Evolutionary conservation across 2,113 vertebrate genomes (phyloP).

Genomic region (Ophiodon elongatus): DNA sequence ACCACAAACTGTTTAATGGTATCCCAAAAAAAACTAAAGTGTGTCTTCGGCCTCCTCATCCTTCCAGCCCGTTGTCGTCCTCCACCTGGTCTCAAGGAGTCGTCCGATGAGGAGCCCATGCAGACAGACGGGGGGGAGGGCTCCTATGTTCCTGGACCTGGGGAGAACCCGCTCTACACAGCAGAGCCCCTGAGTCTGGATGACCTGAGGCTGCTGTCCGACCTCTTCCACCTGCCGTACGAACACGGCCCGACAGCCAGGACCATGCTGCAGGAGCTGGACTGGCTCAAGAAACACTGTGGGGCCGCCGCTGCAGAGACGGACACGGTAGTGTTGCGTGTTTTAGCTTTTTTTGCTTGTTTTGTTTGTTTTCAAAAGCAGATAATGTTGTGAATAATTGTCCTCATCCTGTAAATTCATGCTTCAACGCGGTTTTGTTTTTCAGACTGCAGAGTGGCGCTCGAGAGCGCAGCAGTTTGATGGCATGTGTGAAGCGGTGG

Average conservation of each 20-base stretch:
- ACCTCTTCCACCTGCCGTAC: slow-evolving; percentile 97
- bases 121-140: slow-evolving; percentile 91
- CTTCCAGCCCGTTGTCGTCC: slow-evolving; percentile 33
- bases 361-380: accelerated
- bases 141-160: slow-evolving; percentile 87
- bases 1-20: background rate
- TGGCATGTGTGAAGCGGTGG: slow-evolving; percentile 92
- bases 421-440: background rate
- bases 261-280: slow-evolving; percentile 93
- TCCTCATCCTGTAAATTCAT: background rate
- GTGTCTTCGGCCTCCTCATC: background rate
- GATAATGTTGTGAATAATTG: background rate
- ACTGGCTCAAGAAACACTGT: slow-evolving; percentile 93
- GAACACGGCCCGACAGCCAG: slow-evolving; percentile 92
- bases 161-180: slow-evolving; percentile 93
- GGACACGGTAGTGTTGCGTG: slow-evolving; percentile 76
- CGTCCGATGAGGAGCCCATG: slow-evolving; percentile 89
- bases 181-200: slow-evolving; percentile 93
- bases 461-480: slow-evolving; percentile 91
- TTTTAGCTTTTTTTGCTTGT: too few species aligned
- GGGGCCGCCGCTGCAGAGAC: slow-evolving; percentile 86
- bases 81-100: slow-evolving; percentile 51
- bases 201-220: slow-evolving; percentile 93
- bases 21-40: background rate
- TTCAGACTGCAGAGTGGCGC: slow-evolving; percentile 91